Base-by-base conservation (phyloP, 2,113 vertebrate species). In the Salminus brasiliensis region DNA sequence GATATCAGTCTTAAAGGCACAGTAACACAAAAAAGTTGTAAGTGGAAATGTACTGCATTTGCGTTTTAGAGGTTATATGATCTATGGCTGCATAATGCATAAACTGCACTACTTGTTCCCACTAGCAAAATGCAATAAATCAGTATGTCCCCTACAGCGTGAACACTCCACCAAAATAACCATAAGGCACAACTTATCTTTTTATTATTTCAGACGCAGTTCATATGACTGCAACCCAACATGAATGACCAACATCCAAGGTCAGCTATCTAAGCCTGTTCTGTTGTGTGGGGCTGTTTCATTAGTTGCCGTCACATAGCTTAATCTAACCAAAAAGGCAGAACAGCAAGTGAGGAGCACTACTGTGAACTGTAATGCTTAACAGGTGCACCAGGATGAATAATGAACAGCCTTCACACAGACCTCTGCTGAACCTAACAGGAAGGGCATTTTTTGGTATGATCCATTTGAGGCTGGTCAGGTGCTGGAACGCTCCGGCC, bases 311-410 rank as follows among this genome's bases (percentile, higher is more conserved):
- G 27, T 79, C 43, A 39, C 52, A 39, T 30, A 39, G 45, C 21
- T 29, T 75, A 63, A 75, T 63, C 73, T 59, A 29, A 21, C 49
- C 11, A 15, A 57, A 36, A 32, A 75, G 73, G 36, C 59, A 63
- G 39, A 65, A 63, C 73, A 75, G 59, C 57, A 15, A n/a, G 32
- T 53, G 52, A 41, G 36, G 29, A 60, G 59, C 23, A 43, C 72
- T 43, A 62, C 55, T 74, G 72, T 62, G 72, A 47, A 30, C n/a
- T 41, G 36, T 74, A 74, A 74, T 74, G 72, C 7, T 32, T 62
- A 60, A 74, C 72, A 74, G 72, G 72, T 74, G 72, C 72, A 74
- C 23, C 72, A 27, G 53, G 23, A 5, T 62, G 72, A 62, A 59
- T 60, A 57, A 34, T 39, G 71, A 57, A 15, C 39, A 59, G 36